A percentile compares a stretch with the other conserved stretches of the same genome.
Conservation (phyloP, 2,797 vertebrate species). For the Selene dorsalis region DNA sequence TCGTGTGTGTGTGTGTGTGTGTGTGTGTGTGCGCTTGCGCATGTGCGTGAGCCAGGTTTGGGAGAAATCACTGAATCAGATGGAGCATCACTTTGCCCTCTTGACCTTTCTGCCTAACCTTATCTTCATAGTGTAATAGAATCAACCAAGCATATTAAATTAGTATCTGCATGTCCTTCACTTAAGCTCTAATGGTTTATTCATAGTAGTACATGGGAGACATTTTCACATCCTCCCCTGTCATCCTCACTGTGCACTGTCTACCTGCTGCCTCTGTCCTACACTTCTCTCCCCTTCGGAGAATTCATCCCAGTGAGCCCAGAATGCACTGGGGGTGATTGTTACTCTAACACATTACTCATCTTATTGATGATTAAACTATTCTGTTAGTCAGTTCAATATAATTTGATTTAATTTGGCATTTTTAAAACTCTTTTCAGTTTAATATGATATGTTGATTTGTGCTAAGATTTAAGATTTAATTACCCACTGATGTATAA, state of each 20-base stretch:
- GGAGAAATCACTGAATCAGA: conserved; percentile 70
- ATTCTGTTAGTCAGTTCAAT: background rate
- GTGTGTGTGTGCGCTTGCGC: conserved; percentile 11
- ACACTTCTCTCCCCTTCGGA: conserved; percentile 28
- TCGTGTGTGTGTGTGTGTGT: conserved; percentile 39
- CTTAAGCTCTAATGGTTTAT: conserved; percentile 76
- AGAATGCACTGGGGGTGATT: conserved; percentile 17
- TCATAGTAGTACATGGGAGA: conserved; percentile 66
- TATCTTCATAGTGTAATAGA: conserved; percentile 76
- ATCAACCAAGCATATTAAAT: conserved; percentile 78
- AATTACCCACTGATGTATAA: background rate
- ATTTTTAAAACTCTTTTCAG: no score
- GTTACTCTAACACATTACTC: background rate
- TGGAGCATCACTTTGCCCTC: conserved; percentile 64
- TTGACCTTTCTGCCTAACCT: conserved; percentile 74
- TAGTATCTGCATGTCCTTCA: conserved; percentile 77
- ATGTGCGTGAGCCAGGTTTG: conserved; percentile 17
- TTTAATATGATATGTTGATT: background rate
- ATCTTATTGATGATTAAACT: background rate
- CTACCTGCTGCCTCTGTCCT: conserved; percentile 39
- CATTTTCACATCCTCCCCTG: conserved; percentile 61
- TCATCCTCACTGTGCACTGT: conserved; percentile 51
- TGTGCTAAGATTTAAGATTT: background rate
- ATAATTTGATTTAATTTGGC: no score
- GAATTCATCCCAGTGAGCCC: conserved; percentile 14